Percentiles rank a stretch among this genome's conserved stretches.
These are phyloP conservation scores for Agelas oroides DNA, from an alignment of 37 sponge, comb jelly and placozoan species.

Conservation along the genomic window DNA sequence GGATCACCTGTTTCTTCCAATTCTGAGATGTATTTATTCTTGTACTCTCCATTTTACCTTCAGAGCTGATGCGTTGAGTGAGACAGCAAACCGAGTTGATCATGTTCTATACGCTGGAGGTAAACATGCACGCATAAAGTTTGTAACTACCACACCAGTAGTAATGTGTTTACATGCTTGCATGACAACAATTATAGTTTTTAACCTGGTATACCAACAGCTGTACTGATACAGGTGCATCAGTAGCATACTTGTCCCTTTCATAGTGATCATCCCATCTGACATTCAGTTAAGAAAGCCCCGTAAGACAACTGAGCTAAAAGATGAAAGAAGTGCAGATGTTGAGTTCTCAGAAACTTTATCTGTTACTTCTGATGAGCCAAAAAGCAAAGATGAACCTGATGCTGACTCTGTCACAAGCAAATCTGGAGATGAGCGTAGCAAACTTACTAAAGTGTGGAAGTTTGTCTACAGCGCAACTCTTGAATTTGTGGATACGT, in stretches of 20 bases:
- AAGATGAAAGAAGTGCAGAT: background rate
- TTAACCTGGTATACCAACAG: background rate
- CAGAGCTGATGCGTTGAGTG: constrained; percentile 37
- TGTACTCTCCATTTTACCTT: too few species aligned
- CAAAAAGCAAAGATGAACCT: constrained; percentile 3
- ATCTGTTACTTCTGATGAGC: background rate
- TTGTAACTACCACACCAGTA: background rate
- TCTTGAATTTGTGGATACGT: constrained; percentile 24
- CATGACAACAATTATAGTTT: background rate
- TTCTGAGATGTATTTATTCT: too few species aligned
- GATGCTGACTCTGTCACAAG: background rate
- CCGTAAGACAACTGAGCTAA: background rate
- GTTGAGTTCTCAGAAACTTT: background rate
- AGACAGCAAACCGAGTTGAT: constrained; percentile 18
- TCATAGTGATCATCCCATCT: constrained; percentile 36
- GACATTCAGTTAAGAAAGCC: background rate
- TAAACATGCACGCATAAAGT: constrained; percentile 14
- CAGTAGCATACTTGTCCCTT: too few species aligned
- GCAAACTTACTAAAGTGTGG: background rate
- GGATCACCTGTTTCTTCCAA: too few species aligned
- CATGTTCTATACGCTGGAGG: constrained; percentile 77
- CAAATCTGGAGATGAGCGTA: background rate
- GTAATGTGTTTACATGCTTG: too few species aligned
- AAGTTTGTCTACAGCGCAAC: background rate
- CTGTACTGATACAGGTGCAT: too few species aligned